Base-by-base conservation (phyloP, 2,888 invertebrate genomes). In the Minunthozetes semirufus region DNA sequence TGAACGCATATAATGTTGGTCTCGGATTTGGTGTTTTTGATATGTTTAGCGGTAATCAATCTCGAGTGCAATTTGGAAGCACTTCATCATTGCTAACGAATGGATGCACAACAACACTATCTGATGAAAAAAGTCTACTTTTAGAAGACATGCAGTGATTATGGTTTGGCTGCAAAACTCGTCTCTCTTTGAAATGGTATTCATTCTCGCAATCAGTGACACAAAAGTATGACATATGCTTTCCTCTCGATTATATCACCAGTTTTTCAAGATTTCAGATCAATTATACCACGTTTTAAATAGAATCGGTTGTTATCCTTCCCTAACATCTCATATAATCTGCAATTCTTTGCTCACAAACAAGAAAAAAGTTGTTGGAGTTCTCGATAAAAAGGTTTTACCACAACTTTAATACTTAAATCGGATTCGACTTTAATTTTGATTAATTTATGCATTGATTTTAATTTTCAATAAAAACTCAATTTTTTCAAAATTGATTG, bases 31-130 rank as follows among this genome's bases (percentile, higher is more conserved):
- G 19, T 70, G 11, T 68, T 53, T 9, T 74, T 29, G 48, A 61
- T 38, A 68, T 38, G n/a, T 42, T 22, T 42, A n/a, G 11, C 19
- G 11, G 22, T 19, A 42, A 42, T 68, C 38, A 68, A 68, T 68
- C 38, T 68, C 33, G 22, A 68, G 68, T 42, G 42, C 68, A 68
- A 68, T 68, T 68, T 42, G 68, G 68, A 42, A 68, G 22, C 46
- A 68, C 68, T 68, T 42, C 22, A 68, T 68, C 68, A 68, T 68
- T 68, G 68, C 63, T 63, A 33, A 68, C n/a, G n/a, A 68, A 42
- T 68, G 68, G 19, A 68, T 68, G 46, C 42, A 29, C 19, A 42
- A 68, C 38, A 42, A n/a, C 22, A 68, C n/a, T 42, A 68, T 68
- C 42, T 38, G 68, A 38, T 68, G 68, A 42, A 68, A 68, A 61